Base-by-base conservation (phyloP, 2,888 invertebrate genomes). In the Camptogramma bilineatum region DNA sequence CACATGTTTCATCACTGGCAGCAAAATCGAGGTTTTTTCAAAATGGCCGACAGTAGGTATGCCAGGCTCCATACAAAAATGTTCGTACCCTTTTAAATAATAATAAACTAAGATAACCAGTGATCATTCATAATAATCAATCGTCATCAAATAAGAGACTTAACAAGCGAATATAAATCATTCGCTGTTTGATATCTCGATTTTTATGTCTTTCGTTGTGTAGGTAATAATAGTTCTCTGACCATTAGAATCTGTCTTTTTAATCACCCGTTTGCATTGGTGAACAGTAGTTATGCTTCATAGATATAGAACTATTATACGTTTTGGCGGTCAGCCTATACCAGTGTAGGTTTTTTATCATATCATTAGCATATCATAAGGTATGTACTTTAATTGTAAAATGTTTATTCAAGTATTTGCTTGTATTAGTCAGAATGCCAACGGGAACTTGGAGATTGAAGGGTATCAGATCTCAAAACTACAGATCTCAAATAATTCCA, bases 361-460 rank as follows among this genome's bases (percentile, higher is more conserved):
- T 92, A 92, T 91, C 92, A 88, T 89, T 90, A 89, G 86, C 90
- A 91, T 91, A 91, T 91, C 90, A 88, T 89, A 86, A 86, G 83
- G 69, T 85, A 82, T 59, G 13, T 84, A 82, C 76, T 81, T 76
- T 78, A 73, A 31, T 63, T 73, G 67, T 73, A 80, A 77, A 82
- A 78, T 78, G 76, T 83, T 81, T 81, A 82, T 78, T 80, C 78
- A 57, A 55, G 48, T 71, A 67, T 51, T 52, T 10, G 47, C 55
- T 71, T 63, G 21, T 47, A 51, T 54, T 48, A 58, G 24, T 51
- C 47, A 13, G 18, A 44, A 18, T 55, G 56, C 9, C 28, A 59
- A 44, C 47, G 47, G 51, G 4, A 34, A 62, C 54, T 64, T 51
- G 24, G 39, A 48, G 18, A 42, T 46, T 8, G 13, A n/a, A 13